phyloP scores from a whole-genome alignment of 2,888 invertebrate species.

The Kuschelorhynchus macadamiae region DNA sequence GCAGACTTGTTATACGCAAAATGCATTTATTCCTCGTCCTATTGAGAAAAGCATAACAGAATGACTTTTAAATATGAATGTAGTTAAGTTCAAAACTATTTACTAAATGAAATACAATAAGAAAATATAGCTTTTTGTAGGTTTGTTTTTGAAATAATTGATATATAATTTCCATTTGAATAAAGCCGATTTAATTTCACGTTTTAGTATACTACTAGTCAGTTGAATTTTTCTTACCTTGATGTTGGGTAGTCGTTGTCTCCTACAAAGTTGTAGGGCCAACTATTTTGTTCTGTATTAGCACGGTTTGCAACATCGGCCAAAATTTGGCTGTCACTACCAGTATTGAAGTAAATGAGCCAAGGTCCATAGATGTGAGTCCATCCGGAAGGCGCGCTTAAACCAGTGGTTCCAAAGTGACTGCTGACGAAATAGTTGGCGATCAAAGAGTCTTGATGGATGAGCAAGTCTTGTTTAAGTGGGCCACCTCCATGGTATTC shows the following conservation, averaged over 20 bases:
- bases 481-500: conserved; percentile 44
- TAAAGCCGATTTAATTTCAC: no score
- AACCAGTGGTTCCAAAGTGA: conserved; percentile 35
- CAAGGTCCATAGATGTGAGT: conserved; percentile 42
- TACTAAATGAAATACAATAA: no score
- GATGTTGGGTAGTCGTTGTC: conserved; percentile 27
- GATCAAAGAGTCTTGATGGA: conserved; percentile 41
- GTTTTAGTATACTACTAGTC: no score
- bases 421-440: conserved; percentile 43
- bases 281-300: conserved; percentile 18
- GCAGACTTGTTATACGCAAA: no score
- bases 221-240: no score
- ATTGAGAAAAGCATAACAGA: no score
- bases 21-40: no score
- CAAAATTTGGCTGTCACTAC: conserved; percentile 26
- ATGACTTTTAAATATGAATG: no score
- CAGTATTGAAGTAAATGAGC: conserved; percentile 41
- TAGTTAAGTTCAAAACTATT: no score
- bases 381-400: conserved; percentile 29
- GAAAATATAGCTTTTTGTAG: no score
- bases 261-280: conserved; percentile 38
- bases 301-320: conserved; percentile 24
- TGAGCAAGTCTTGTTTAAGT: conserved; percentile 37
- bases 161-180: no score
- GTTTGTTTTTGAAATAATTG: no score